Evolutionary conservation across 2,797 vertebrate genomes (phyloP).

Genomic region (Sphaeramia orbicularis): DNA sequence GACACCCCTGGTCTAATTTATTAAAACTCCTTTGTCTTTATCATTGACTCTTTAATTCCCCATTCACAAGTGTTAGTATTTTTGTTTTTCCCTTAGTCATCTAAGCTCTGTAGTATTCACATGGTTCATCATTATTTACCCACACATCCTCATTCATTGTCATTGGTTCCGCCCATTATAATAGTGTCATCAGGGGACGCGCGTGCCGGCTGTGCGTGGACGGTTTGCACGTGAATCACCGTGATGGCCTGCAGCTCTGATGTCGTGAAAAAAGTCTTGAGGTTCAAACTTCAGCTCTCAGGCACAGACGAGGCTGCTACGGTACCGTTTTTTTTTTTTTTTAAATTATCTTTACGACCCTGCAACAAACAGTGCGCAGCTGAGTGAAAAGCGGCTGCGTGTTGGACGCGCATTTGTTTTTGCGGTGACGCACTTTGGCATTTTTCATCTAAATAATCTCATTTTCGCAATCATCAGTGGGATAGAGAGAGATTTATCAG

Average conservation of each 20-base stretch:
- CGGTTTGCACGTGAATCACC: conserved; percentile 58
- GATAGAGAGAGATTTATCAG: too few species aligned
- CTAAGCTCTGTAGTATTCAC: not conserved
- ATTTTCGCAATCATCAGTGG: too few species aligned
- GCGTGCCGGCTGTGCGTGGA: conserved; percentile 58
- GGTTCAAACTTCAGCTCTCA: conserved; percentile 81
- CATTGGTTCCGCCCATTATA: conserved; percentile 73
- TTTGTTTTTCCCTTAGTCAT: too few species aligned
- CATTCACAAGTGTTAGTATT: too few species aligned
- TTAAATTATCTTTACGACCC: not conserved
- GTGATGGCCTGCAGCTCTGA: conserved; percentile 78
- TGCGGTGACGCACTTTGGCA: not conserved
- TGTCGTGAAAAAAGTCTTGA: conserved; percentile 69
- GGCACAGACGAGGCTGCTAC: conserved; percentile 68
- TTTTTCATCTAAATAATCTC: too few species aligned
- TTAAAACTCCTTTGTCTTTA: too few species aligned
- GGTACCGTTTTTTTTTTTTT: conserved; percentile 68
- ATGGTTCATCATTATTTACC: not conserved
- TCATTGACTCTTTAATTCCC: too few species aligned
- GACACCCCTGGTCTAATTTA: too few species aligned
- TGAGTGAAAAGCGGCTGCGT: not conserved
- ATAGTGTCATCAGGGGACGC: conserved; percentile 58
- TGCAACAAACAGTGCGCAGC: not conserved
- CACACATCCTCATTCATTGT: not conserved
- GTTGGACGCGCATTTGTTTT: not conserved